These are phyloP conservation scores for Apis dorsata DNA, from an alignment of 1,140 invertebrate species.

Conservation along the genomic window DNA sequence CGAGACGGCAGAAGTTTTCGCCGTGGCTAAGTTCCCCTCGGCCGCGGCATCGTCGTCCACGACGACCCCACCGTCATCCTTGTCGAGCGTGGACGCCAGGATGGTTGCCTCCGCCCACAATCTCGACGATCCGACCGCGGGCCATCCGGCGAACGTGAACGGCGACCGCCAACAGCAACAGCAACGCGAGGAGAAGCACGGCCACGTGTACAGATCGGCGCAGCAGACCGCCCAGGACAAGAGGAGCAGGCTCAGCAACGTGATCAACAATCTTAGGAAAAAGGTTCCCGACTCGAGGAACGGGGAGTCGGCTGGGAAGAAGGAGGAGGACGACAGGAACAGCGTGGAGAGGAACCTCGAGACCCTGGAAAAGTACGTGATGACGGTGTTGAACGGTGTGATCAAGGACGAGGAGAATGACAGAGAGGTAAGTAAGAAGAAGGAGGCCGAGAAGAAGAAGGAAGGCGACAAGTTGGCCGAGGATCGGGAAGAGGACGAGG, in stretches of 20 bases:
- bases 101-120: constrained; percentile 78
- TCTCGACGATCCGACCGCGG: constrained; percentile 71
- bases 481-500: constrained; percentile 45
- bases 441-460: constrained; percentile 54
- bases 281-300: constrained; percentile 71
- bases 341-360: constrained; percentile 75
- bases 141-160: constrained; percentile 66
- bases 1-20: constrained; percentile 62
- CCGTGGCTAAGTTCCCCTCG: constrained; percentile 52
- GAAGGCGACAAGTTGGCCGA: constrained; percentile 61
- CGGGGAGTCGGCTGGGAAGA: constrained; percentile 45
- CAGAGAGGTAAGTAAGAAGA: constrained; percentile 20
- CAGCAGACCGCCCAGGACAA: constrained; percentile 76
- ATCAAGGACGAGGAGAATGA: constrained; percentile 74
- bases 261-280: constrained; percentile 76
- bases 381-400: constrained; percentile 78
- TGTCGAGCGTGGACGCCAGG: constrained; percentile 52
- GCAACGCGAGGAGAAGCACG: constrained; percentile 53
- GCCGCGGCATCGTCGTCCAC: constrained; percentile 48
- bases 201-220: constrained; percentile 60
- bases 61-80: constrained; percentile 40
- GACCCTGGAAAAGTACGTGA: constrained; percentile 76
- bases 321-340: constrained; percentile 68
- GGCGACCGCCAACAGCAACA: constrained; percentile 70
- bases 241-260: constrained; percentile 76